Evolutionary conservation across 2,888 invertebrate genomes (phyloP).

Genomic region (Lypha dubia): DNA sequence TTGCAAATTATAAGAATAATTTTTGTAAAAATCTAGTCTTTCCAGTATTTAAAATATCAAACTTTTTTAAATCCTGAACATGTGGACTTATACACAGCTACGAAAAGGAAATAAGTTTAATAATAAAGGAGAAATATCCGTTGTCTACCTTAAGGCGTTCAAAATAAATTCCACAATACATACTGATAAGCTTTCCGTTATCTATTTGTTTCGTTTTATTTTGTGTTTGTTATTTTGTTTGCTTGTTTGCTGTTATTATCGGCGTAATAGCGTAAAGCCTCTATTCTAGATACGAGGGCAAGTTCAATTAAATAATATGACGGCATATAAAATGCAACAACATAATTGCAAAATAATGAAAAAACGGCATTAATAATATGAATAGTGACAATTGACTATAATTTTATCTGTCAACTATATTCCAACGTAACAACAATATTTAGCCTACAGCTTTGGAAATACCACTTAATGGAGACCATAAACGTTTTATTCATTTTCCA

Average conservation of each 20-base stretch:
- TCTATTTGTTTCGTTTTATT: not conserved
- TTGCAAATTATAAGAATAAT: too few relatives aligned
- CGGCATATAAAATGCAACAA: constrained; percentile 24
- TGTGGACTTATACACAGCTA: too few relatives aligned
- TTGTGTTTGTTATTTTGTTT: too few relatives aligned
- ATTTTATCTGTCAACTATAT: constrained; percentile 62
- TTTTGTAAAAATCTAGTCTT: too few relatives aligned
- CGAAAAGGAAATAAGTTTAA: too few relatives aligned
- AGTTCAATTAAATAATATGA: constrained; percentile 15
- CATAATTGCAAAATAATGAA: constrained; percentile 66
- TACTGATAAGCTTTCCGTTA: too few relatives aligned
- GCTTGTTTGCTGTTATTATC: constrained; percentile 3
- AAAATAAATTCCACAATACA: too few relatives aligned
- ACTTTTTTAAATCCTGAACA: too few relatives aligned
- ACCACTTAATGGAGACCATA: constrained; percentile 48
- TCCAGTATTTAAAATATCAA: too few relatives aligned
- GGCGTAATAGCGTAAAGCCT: not conserved
- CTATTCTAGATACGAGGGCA: not conserved
- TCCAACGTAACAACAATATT: constrained; percentile 57
- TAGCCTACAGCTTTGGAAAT: constrained; percentile 36
- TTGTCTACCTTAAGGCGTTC: too few relatives aligned
- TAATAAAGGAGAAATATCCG: too few relatives aligned
- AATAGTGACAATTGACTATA: constrained; percentile 65
- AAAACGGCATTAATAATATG: constrained; percentile 52
- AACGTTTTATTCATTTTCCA: not conserved